Evolutionary conservation across 2,797 vertebrate genomes (phyloP), one percentile per base, ranked within the genome.

Genomic region (Percopsis omiscomaycus): DNA sequence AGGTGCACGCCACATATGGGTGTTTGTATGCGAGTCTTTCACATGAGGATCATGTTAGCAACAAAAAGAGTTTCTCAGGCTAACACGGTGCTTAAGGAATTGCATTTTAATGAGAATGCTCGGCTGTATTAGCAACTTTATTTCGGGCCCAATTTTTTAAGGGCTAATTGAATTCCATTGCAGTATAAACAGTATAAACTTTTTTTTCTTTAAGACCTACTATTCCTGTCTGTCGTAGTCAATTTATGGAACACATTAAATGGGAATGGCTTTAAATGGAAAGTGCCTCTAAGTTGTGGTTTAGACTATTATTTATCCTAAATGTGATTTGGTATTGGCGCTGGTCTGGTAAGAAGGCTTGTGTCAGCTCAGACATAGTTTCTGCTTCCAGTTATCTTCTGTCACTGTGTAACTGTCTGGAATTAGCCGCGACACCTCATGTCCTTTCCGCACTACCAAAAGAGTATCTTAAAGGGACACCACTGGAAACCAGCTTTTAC

Each of bases 11-110:
- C 57, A n/a, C 49, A 56, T 64, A 9, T 28, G 64, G 53, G 22
- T 66, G 78, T 76, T 22, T 83, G 79, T 74, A 59, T 64, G 65
- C 22, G 53, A 47, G 59, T 73, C 53, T 70, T 77, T 62, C 65
- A 61, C 59, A 75, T 71, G 37, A 76, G 74, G 64, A 73, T 53
- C 11, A 11, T 66, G 66, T 82, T 76, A 61, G 59, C 45, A 53
- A 54, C 50, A 55, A 53, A 55, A 73, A 63, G 5, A 56, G 54
- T 45, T 27, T 49, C 2, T 42, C 45, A 56, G 59, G 78, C 66
- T 69, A 66, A 71, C 64, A 61, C 55, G 54, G 68, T 57, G 61
- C 66, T 45, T 44, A 61, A 11, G 49, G 68, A 2, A 2, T 22
- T 51, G 51, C 58, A 11, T 53, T 67, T 12, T 53, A 61, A 77